Evolutionary conservation across 2,113 vertebrate species (phyloP).

Genomic region (Anseranas semipalmata): DNA sequence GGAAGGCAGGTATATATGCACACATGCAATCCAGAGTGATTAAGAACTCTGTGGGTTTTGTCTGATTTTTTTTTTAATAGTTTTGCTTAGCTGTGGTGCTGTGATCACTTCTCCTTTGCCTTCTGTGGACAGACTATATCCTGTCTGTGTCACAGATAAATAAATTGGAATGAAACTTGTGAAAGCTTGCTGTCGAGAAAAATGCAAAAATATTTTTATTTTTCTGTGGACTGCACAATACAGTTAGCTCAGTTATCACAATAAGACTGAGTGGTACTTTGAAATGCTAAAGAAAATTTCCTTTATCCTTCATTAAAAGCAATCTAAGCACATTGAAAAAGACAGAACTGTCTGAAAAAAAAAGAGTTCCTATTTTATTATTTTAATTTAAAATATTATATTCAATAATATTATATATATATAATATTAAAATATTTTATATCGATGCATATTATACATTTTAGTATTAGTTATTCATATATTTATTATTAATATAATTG

Average conservation of each 20-base stretch:
- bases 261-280: background rate
- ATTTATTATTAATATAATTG: background rate
- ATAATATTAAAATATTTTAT: background rate
- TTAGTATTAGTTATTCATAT: background rate
- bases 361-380: rapidly evolving
- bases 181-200: background rate
- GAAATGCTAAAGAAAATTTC: background rate
- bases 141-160: background rate
- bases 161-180: background rate
- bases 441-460: background rate
- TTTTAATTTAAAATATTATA: background rate
- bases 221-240: background rate
- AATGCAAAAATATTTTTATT: background rate
- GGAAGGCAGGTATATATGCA: background rate
- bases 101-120: background rate
- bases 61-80: background rate
- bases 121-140: background rate
- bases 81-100: background rate
- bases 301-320: background rate
- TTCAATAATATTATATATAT: background rate
- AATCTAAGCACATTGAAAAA: background rate
- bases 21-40: background rate
- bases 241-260: background rate
- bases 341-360: background rate
- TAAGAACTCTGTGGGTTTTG: background rate